Evolutionary conservation across 1,140 invertebrate genomes (phyloP).

Genomic region (Antheraea mylitta): DNA sequence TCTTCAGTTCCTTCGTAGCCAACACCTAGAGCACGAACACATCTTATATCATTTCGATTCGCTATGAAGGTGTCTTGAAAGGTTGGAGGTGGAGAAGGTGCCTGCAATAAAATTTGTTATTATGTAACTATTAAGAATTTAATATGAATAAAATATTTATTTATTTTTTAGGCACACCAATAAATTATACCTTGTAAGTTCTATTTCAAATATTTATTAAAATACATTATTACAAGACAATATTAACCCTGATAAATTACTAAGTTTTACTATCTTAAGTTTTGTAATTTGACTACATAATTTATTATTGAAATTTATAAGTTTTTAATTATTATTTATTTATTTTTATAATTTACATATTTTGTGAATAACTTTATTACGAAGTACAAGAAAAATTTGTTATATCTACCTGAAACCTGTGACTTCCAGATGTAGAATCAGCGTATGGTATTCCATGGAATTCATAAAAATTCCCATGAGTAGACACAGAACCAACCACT

Average conservation of each 20-base stretch:
- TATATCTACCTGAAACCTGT: slow-evolving; percentile 58
- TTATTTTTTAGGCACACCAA: no score
- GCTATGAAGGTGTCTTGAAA: slow-evolving; percentile 52
- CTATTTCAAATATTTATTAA: no score
- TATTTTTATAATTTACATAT: no score
- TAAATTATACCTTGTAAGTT: no score
- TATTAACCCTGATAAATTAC: no score
- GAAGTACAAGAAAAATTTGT: not conserved
- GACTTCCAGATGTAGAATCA: slow-evolving; percentile 52
- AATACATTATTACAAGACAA: no score
- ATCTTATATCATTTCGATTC: slow-evolving; percentile 51
- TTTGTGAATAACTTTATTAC: no score
- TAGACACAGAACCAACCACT: slow-evolving; percentile 38
- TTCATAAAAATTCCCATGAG: slow-evolving; percentile 42
- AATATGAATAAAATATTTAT: not conserved
- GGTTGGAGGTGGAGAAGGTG: slow-evolving; percentile 46
- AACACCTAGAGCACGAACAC: slow-evolving; percentile 45
- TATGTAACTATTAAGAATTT: not conserved
- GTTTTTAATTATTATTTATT: no score
- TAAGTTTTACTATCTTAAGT: no score
- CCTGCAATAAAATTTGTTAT: slow-evolving; percentile 41
- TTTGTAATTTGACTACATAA: no score
- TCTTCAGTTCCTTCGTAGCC: slow-evolving; percentile 69
- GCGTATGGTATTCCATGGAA: slow-evolving; percentile 66
- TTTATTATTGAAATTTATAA: no score